Conservation (phyloP, 2,797 vertebrate genomes). For the Emydoidea blandingii region DNA sequence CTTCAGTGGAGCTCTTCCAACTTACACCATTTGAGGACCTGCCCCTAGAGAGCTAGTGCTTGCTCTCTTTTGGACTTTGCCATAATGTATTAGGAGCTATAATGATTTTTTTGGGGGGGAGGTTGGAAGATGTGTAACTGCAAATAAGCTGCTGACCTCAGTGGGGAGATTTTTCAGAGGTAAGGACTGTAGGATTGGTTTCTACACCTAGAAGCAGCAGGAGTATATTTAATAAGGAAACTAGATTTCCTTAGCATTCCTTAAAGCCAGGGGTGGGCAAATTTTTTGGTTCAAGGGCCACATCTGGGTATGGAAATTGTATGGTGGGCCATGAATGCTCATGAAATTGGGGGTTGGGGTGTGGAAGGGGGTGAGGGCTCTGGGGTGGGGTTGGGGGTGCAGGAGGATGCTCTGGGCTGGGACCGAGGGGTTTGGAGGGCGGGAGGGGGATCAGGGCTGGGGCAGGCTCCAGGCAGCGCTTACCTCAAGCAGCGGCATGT, state of each 20-base stretch:
- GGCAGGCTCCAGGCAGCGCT: no score
- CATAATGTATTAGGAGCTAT: not conserved
- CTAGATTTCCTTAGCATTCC: accelerated
- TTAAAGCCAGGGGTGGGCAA: not conserved
- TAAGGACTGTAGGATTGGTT: not conserved
- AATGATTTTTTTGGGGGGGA: not conserved
- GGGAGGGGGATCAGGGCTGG: no score
- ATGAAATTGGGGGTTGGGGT: no score
- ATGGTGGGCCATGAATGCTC: no score
- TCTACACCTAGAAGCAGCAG: not conserved
- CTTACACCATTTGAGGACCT: constrained; percentile 55
- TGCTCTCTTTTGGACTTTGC: constrained; percentile 27
- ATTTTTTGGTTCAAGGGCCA: no score
- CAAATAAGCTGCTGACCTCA: accelerated
- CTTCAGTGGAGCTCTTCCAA: constrained; percentile 55
- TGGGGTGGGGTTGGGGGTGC: no score
- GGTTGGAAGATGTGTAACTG: not conserved
- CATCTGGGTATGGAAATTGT: no score
- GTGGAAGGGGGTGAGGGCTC: no score
- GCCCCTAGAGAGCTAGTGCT: constrained; percentile 44
- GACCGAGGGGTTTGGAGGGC: no score
- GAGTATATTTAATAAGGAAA: not conserved
- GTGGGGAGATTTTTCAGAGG: not conserved
- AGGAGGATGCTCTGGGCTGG: no score
- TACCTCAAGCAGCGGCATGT: no score